Percentiles rank a stretch among this genome's conserved stretches.
Evolutionary conservation across 2,888 invertebrate species (phyloP).

Genomic region (Rambutsinella grinnellia): DNA sequence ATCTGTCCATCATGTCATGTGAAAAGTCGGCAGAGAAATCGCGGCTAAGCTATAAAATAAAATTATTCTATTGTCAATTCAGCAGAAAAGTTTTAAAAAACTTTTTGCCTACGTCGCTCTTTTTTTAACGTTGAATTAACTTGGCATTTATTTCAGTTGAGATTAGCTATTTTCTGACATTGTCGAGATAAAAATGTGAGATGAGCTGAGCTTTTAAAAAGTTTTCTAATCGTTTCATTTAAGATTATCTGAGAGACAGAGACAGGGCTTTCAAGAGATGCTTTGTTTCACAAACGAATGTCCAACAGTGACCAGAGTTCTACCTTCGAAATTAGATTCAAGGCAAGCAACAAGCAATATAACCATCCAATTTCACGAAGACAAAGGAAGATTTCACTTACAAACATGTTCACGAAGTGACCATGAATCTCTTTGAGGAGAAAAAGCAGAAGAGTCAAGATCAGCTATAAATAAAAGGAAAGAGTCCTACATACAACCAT

Average conservation of each 20-base stretch:
- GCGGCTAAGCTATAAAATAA: not conserved
- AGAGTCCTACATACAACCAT: no score
- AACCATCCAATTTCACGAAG: not conserved
- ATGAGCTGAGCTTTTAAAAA: not conserved
- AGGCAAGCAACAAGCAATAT: no score
- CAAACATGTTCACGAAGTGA: not conserved
- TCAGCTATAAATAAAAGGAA: no score
- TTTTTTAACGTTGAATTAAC: not conserved
- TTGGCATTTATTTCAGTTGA: not conserved
- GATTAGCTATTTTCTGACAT: not conserved
- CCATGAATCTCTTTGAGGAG: not conserved
- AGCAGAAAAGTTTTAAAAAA: no score
- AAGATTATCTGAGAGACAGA: not conserved
- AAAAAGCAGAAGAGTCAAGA: not conserved
- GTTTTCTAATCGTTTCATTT: not conserved
- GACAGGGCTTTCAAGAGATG: not conserved
- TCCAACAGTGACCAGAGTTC: not conserved
- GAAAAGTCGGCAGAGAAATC: not conserved
- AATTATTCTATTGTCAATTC: not conserved
- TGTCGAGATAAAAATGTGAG: not conserved
- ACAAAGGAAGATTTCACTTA: not conserved
- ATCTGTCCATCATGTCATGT: constrained; percentile 17
- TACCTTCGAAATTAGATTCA: not conserved
- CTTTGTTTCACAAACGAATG: not conserved
- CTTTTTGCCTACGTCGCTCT: not conserved